Evolutionary conservation across 1,140 invertebrate species (phyloP), one percentile per base, ranked within the genome.

Genomic region (Nebria ingens): DNA sequence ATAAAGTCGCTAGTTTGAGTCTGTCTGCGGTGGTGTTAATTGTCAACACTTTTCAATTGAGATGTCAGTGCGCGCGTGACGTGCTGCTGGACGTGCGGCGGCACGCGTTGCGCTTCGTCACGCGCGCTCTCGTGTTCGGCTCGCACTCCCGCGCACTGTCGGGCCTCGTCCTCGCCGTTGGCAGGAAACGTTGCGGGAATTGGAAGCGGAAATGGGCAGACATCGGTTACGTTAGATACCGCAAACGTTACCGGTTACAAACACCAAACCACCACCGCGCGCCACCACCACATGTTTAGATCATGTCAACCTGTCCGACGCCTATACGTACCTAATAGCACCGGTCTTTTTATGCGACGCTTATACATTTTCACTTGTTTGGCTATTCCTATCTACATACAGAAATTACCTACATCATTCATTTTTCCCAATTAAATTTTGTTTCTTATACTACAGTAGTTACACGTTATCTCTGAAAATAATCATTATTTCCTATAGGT

Each of bases 121-220:
- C 40, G 3, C 17, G 9, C 9, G 15, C 40, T 45, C 40, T 9
- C 40, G 40, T 45, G 6, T 9, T 11, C 40, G 6, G 4, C 40
- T 12, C 40, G 15, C 15, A 12, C 15, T 45, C 40, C 3, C 40
- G 3, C 17, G 9, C 9, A 17, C 40, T 45, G 9, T 9, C 40
- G 40, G 9, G 6, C 3, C 4, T 17, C 3, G 4, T 17, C 9
- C 40, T 4, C 15, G 4, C 25, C 25, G 25, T 34, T 34, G 25
- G 25, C 6, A 34, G 58, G 58, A 62, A 60, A 58, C 57, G 62
- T 61, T 58, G 62, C 58, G 57, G 59, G 62, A 60, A 61, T 61
- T 60, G 57, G 52, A 53, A 38, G 59, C 62, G 62, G 62, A 64
- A 64, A 61, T 59, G 62, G 62, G 61, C 62, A 64, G 62, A 64